A percentile compares a stretch with the other conserved stretches of the same genome.
Conservation (phyloP, 2,888 invertebrate species). For the Rhorus exstirpatorius region DNA sequence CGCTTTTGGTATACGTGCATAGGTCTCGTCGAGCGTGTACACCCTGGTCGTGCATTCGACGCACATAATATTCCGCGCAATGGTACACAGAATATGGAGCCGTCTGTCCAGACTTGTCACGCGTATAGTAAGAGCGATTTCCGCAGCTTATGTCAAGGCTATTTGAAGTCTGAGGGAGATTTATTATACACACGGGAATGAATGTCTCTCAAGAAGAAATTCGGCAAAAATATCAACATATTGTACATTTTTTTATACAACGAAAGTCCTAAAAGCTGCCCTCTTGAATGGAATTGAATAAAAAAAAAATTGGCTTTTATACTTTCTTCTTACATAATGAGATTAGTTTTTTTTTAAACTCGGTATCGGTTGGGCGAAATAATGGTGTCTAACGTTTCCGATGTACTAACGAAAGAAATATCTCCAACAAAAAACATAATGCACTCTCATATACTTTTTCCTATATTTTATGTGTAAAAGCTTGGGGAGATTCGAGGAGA, state of each 20-base stretch:
- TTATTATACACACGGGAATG: constrained; percentile 19
- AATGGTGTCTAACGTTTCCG: background rate
- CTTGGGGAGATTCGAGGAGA: constrained; percentile 26
- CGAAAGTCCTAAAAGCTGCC: background rate
- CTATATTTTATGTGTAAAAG: background rate
- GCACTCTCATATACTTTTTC: constrained; percentile 10
- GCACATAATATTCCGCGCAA: constrained; percentile 51
- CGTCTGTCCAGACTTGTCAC: constrained; percentile 38
- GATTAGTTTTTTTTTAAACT: no score
- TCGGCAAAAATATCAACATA: background rate
- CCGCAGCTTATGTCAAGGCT: constrained; percentile 36
- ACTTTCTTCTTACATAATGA: constrained; percentile 2
- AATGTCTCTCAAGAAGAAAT: constrained; percentile 14
- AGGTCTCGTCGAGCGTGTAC: no score
- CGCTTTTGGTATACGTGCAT: constrained; percentile 16
- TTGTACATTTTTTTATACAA: background rate
- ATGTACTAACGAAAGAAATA: constrained; percentile 10
- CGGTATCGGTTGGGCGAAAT: background rate
- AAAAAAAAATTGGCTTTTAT: background rate
- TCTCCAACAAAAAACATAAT: constrained; percentile 2
- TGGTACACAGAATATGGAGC: constrained; percentile 11
- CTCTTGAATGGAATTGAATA: background rate
- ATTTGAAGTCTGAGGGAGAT: constrained; percentile 32
- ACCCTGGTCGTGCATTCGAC: constrained; percentile 24
- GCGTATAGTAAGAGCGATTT: constrained; percentile 48